phyloP scores from a whole-genome alignment of 2,113 vertebrate genomes.

The Clarias gariepinus region DNA sequence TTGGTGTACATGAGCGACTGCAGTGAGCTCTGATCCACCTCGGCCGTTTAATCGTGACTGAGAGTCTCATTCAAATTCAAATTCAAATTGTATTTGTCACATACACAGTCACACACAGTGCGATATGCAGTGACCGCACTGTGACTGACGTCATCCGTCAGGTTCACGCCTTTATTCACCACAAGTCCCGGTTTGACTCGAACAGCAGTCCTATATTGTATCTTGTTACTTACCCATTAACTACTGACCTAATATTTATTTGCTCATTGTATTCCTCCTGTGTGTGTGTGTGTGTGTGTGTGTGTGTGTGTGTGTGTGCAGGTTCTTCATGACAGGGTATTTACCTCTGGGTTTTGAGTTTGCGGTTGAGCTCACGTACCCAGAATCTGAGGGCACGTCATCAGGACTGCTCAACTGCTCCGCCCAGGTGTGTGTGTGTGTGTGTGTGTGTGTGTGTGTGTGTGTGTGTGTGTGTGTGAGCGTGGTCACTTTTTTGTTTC shows the following conservation, averaged over 20 bases:
- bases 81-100: no score
- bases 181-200: no score
- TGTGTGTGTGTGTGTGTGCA: conserved; percentile 56
- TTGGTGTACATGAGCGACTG: no score
- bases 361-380: conserved; percentile 91
- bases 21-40: no score
- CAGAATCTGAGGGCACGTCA: conserved; percentile 93
- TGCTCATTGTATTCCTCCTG: not conserved
- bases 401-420: conserved; percentile 93
- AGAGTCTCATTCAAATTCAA: no score
- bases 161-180: no score
- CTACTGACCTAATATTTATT: not conserved
- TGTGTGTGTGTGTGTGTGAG: conserved; percentile 63
- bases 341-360: conserved; percentile 95
- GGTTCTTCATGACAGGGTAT: conserved; percentile 97
- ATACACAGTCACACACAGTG: no score
- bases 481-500: not conserved
- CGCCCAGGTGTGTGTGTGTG: conserved; percentile 79
- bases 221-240: not conserved
- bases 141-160: no score
- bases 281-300: conserved; percentile 10
- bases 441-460: not conserved
- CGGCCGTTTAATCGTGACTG: no score
- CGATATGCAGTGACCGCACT: no score
- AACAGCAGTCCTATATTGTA: not conserved